Evolutionary conservation across 2,888 invertebrate species (phyloP).

Genomic region (Hermaeophaga mercurialis): DNA sequence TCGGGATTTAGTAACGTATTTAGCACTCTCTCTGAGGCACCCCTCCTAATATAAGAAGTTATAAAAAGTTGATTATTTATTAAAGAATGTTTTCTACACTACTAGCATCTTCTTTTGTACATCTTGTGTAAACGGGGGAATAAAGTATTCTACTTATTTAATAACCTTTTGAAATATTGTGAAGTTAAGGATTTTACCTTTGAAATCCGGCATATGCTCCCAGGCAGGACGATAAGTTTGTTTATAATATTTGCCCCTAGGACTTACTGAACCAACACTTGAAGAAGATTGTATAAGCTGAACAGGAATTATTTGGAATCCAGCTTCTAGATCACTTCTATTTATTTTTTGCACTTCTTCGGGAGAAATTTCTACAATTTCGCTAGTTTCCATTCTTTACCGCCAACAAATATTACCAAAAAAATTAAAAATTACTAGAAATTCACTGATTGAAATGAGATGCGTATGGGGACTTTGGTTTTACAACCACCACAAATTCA

Average conservation of each 20-base stretch:
- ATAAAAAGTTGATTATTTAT: too few relatives aligned
- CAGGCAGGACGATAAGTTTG: slow-evolving; percentile 65
- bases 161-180: too few relatives aligned
- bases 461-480: slow-evolving; percentile 10
- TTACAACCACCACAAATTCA: slow-evolving; percentile 20
- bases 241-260: slow-evolving; percentile 59
- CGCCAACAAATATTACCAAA: slow-evolving; percentile 43
- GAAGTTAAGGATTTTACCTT: slow-evolving; percentile 58
- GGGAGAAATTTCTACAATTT: slow-evolving; percentile 16
- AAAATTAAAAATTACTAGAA: slow-evolving; percentile 40
- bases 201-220: slow-evolving; percentile 65
- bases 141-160: too few relatives aligned
- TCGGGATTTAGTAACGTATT: too few relatives aligned
- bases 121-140: too few relatives aligned
- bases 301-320: slow-evolving; percentile 44
- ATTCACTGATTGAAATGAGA: background rate
- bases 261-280: slow-evolving; percentile 36
- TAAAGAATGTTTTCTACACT: too few relatives aligned
- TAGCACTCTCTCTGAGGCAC: too few relatives aligned
- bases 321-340: slow-evolving; percentile 15
- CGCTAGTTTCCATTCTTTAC: slow-evolving; percentile 45
- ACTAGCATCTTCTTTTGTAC: too few relatives aligned
- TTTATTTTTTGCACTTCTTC: slow-evolving; percentile 10
- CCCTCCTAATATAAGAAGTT: too few relatives aligned
- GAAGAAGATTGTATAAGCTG: slow-evolving; percentile 45